A percentile compares a stretch with the other conserved stretches of the same genome.
Conservation (phyloP, 2,113 vertebrate species). For the Otolemur garnettii region DNA sequence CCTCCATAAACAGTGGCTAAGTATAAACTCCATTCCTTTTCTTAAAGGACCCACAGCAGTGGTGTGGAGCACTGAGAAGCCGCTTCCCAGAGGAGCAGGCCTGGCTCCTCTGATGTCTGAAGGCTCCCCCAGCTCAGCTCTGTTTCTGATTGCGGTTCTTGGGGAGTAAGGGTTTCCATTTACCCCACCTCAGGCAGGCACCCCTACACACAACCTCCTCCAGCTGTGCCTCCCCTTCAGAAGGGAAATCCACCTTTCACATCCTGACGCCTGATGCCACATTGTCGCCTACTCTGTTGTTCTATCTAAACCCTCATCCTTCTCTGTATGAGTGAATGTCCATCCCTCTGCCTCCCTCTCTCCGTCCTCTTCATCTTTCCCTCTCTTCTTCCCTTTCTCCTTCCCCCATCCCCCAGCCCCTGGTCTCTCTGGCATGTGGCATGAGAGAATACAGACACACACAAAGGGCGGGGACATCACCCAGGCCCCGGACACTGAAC, state of each 20-base stretch:
- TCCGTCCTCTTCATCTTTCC: not conserved
- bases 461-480: not conserved
- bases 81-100: not conserved
- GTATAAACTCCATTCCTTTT: not conserved
- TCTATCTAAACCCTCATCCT: not conserved
- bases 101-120: not conserved
- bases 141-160: not conserved
- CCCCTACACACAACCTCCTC: constrained; percentile 87
- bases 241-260: constrained; percentile 83
- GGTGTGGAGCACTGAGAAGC: not conserved
- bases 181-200: constrained; percentile 88
- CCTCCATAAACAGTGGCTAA: not conserved
- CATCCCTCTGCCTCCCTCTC: not conserved
- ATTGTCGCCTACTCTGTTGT: not conserved
- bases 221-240: constrained; percentile 82
- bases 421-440: not conserved
- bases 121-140: not conserved
- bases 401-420: rapidly evolving
- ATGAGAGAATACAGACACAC: too few relatives aligned
- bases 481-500: not conserved
- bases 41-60: not conserved
- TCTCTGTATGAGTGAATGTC: not conserved
- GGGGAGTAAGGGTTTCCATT: not conserved
- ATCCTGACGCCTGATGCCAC: constrained; percentile 65
- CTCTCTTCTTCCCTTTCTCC: too few relatives aligned